Conservation (phyloP, 2,797 vertebrate genomes). For the Melanotaenia trifasciata region DNA sequence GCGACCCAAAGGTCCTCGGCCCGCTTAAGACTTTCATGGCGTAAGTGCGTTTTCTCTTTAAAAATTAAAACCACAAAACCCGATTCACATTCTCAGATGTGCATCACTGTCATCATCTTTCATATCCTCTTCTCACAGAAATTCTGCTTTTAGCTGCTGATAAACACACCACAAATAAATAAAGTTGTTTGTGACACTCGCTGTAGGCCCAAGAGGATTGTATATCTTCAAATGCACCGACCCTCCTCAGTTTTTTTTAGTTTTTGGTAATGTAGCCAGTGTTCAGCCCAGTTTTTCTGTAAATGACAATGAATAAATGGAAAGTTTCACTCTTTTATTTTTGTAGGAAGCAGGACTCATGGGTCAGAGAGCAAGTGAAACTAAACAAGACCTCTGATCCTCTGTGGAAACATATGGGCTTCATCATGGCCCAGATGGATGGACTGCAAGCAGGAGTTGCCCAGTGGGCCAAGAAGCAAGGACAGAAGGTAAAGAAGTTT, state of each 20-base stretch:
- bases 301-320: not conserved
- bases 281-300: not conserved
- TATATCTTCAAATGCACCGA: not conserved
- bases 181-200: not conserved
- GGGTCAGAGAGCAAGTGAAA: conserved; percentile 88
- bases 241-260: too few species aligned
- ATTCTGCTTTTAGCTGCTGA: not conserved
- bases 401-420: conserved; percentile 89
- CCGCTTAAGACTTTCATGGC: conserved; percentile 86
- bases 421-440: conserved; percentile 89
- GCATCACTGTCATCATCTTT: conserved; percentile 26
- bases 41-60: conserved; percentile 79
- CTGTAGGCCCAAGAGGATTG: not conserved
- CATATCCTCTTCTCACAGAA: conserved; percentile 47
- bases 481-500: conserved; percentile 75
- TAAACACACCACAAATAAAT: not conserved
- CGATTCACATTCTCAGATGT: not conserved
- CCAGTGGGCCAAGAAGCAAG: conserved; percentile 84
- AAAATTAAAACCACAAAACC: not conserved
- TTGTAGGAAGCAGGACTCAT: conserved; percentile 87
- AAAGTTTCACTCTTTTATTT: not conserved
- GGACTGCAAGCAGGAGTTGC: conserved; percentile 87
- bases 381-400: conserved; percentile 82
- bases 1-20: conserved; percentile 62
- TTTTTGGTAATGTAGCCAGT: not conserved